Evolutionary conservation across 37 sponge, comb jelly and placozoan genomes (phyloP).

Genomic region (Bolinopsis microptera): DNA sequence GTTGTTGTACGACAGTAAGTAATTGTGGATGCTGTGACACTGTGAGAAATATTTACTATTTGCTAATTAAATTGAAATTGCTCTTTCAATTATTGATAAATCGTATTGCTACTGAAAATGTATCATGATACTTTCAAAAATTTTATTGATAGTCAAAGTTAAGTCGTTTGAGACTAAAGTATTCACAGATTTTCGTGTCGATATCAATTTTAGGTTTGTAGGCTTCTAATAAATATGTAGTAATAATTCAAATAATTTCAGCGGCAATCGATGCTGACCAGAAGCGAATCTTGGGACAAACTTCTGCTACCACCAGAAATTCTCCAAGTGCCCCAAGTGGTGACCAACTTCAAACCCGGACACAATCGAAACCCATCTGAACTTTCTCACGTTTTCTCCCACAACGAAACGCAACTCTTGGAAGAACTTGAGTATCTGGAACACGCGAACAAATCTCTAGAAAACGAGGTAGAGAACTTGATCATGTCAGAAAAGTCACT

Average conservation of each 20-base stretch:
- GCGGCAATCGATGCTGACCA: background rate
- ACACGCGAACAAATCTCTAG: background rate
- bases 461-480: background rate
- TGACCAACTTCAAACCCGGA: background rate
- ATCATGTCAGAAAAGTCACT: background rate
- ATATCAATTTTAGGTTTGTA: too few species aligned
- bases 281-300: background rate
- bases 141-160: too few species aligned
- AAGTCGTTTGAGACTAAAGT: too few species aligned
- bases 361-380: background rate
- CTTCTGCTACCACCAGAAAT: background rate
- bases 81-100: too few species aligned
- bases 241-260: background rate
- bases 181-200: too few species aligned
- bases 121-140: too few species aligned
- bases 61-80: too few species aligned
- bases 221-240: too few species aligned
- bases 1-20: too few species aligned
- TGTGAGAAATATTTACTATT: too few species aligned
- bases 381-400: background rate
- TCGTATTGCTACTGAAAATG: too few species aligned
- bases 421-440: background rate
- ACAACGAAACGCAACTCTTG: background rate
- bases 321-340: background rate
- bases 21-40: too few species aligned